Evolutionary conservation across 2,888 invertebrate species (phyloP).

Genomic region (Dorcus parallelipipedus): DNA sequence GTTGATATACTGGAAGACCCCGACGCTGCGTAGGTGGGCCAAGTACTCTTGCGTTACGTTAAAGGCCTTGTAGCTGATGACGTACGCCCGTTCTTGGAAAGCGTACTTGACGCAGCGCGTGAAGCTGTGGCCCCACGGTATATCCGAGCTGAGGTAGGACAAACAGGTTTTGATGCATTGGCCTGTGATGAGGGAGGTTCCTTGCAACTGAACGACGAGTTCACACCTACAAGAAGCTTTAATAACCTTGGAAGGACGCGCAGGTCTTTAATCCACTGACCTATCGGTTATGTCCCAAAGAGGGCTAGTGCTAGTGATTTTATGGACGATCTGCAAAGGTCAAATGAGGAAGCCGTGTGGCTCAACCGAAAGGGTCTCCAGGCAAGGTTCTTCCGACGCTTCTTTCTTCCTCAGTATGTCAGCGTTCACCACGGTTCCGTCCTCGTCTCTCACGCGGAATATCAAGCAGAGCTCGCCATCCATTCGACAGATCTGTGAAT

Average conservation of each 20-base stretch:
- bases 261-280: constrained; percentile 30
- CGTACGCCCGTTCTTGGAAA: constrained; percentile 54
- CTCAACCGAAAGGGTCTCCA: constrained; percentile 64
- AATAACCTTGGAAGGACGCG: no score
- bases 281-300: constrained; percentile 68
- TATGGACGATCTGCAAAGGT: constrained; percentile 85
- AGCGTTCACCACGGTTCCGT: constrained; percentile 73
- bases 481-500: constrained; percentile 66
- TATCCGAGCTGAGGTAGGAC: constrained; percentile 76
- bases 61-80: constrained; percentile 62
- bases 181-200: constrained; percentile 74
- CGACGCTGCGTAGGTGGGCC: constrained; percentile 84
- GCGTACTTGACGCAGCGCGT: constrained; percentile 53
- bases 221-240: constrained; percentile 59
- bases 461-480: constrained; percentile 76
- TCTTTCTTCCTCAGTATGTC: constrained; percentile 67
- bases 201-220: constrained; percentile 78
- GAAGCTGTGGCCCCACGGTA: constrained; percentile 81
- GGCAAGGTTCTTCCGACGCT: constrained; percentile 69
- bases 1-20: constrained; percentile 44
- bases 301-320: constrained; percentile 74
- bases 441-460: constrained; percentile 77
- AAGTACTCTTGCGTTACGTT: constrained; percentile 64
- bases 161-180: constrained; percentile 69
- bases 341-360: constrained; percentile 69